These are phyloP conservation scores for Magallana nippona DNA, from an alignment of 2,888 invertebrate genomes.

Conservation along the genomic window DNA sequence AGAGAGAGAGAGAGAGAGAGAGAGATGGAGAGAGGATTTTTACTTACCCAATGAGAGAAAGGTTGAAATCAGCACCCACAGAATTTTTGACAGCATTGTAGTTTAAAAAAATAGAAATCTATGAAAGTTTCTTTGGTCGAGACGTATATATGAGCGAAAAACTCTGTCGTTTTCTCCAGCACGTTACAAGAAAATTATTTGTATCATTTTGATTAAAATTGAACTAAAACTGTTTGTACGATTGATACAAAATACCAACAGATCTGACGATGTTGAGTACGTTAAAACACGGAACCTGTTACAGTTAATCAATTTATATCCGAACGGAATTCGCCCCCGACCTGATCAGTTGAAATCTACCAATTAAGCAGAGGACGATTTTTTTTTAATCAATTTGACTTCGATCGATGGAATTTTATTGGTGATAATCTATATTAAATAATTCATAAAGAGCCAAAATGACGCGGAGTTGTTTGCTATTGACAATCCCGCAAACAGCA, in stretches of 20 bases:
- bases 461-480: slow-evolving; percentile 21
- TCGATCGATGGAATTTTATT: slow-evolving; percentile 14
- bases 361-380: neutral
- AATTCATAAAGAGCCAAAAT: slow-evolving; percentile 24
- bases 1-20: slow-evolving; percentile 46
- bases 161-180: too few species aligned
- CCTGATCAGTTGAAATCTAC: neutral
- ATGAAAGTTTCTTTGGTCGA: too few species aligned
- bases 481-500: slow-evolving; percentile 23
- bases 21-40: neutral
- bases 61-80: neutral
- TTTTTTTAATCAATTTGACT: slow-evolving; percentile 22
- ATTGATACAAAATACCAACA: neutral
- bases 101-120: neutral
- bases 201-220: neutral
- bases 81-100: neutral
- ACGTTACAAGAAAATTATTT: neutral
- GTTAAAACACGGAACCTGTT: slow-evolving; percentile 6
- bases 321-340: slow-evolving; percentile 24
- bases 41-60: neutral
- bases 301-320: slow-evolving; percentile 27
- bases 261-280: neutral
- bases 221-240: neutral
- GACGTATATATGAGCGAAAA: too few species aligned
- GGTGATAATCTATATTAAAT: slow-evolving; percentile 35